Percentiles rank a stretch among this genome's conserved stretches.
These are phyloP conservation scores for Prenolepis imparis DNA, from an alignment of 2,888 invertebrate genomes.

Conservation along the genomic window DNA sequence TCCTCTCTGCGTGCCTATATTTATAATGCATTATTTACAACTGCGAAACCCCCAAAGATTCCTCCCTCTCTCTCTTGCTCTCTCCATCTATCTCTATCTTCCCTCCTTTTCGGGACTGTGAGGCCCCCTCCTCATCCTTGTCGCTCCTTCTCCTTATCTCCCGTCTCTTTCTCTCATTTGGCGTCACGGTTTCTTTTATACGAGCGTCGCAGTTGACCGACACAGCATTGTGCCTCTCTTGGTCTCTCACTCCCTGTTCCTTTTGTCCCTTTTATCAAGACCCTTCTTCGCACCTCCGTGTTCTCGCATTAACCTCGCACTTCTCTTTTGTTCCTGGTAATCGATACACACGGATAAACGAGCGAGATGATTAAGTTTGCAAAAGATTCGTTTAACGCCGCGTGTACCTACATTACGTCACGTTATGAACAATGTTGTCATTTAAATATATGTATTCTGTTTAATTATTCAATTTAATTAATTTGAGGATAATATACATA, in stretches of 20 bases:
- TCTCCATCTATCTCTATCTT: slow-evolving; percentile 45
- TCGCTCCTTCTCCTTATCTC: neutral
- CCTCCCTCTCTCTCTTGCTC: slow-evolving; percentile 50
- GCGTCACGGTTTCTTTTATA: slow-evolving; percentile 55
- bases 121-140: slow-evolving; percentile 23
- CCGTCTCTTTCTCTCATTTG: slow-evolving; percentile 15
- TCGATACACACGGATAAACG: slow-evolving; percentile 52
- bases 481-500: neutral
- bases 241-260: slow-evolving; percentile 59
- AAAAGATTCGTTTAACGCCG: slow-evolving; percentile 30
- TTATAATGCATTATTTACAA: slow-evolving; percentile 85
- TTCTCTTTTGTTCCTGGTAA: slow-evolving; percentile 50
- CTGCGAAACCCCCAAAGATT: slow-evolving; percentile 75
- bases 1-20: slow-evolving; percentile 83
- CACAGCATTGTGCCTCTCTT: slow-evolving; percentile 69
- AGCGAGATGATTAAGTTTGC: slow-evolving; percentile 44
- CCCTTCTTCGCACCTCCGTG: slow-evolving; percentile 56
- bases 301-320: slow-evolving; percentile 41
- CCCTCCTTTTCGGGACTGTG: too few relatives aligned
- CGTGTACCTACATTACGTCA: neutral
- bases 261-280: slow-evolving; percentile 62
- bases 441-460: neutral
- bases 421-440: neutral
- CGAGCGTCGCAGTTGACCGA: slow-evolving; percentile 64
- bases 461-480: neutral